A percentile compares a stretch with the other conserved stretches of the same genome.
These are phyloP conservation scores for Formicarius rufipectus DNA, from an alignment of 2,113 vertebrate species.

Conservation along the genomic window DNA sequence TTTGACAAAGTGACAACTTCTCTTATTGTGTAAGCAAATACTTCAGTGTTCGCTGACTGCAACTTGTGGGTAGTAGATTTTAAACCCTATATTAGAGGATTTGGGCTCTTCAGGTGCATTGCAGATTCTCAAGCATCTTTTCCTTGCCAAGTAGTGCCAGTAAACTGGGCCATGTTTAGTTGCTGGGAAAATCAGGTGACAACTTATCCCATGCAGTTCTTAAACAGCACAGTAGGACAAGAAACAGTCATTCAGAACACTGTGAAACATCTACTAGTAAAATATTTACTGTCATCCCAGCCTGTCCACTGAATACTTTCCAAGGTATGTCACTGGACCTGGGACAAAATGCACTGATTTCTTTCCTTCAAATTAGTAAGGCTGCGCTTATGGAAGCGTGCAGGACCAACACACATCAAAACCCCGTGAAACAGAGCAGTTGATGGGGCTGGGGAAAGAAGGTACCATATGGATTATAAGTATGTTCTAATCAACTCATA, in stretches of 20 bases:
- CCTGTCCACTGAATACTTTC: background rate
- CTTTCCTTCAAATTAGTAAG: background rate
- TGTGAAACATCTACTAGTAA: background rate
- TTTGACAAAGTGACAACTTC: conserved; percentile 48
- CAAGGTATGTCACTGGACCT: background rate
- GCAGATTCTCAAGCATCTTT: background rate
- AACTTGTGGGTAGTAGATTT: background rate
- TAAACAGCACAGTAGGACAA: background rate
- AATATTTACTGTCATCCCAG: background rate
- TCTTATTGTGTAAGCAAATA: background rate
- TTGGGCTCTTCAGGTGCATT: background rate
- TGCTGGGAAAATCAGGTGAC: background rate
- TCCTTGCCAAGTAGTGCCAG: background rate
- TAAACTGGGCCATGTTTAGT: background rate
- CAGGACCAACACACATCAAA: background rate
- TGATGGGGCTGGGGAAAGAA: background rate
- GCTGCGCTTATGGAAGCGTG: background rate
- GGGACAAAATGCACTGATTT: background rate
- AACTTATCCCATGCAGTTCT: background rate
- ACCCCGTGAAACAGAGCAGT: background rate
- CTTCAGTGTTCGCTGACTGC: conserved; percentile 4
- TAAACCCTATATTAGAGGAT: background rate
- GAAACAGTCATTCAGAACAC: background rate
- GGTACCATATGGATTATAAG: background rate
- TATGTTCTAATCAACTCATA: background rate